Evolutionary conservation across 2,888 invertebrate genomes (phyloP).

Genomic region (Hydraecia micacea): DNA sequence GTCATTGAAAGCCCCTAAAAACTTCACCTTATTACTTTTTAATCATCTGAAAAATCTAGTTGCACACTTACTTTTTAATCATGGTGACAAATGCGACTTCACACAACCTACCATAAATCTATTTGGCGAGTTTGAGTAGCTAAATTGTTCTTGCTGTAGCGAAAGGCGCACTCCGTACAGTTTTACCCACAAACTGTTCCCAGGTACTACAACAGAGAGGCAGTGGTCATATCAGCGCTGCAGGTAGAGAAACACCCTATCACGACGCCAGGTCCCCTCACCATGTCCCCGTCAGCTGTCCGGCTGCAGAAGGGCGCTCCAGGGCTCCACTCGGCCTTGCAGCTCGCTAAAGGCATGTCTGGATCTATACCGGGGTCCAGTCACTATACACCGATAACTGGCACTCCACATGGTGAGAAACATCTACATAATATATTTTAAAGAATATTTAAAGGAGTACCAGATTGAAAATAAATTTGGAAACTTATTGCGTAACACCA

Average conservation of each 20-base stretch:
- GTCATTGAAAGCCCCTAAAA: background rate
- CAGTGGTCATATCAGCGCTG: conserved; percentile 97
- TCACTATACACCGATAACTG: conserved; percentile 93
- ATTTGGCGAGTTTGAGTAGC: conserved; percentile 15
- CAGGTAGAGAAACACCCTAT: conserved; percentile 98
- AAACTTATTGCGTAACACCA: too few relatives aligned
- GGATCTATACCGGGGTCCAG: conserved; percentile 88
- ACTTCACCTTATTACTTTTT: background rate
- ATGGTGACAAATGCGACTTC: conserved; percentile 7
- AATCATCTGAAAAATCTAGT: background rate
- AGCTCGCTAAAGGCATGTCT: conserved; percentile 88
- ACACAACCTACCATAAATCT: background rate
- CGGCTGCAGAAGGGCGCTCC: conserved; percentile 89
- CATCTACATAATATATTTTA: background rate
- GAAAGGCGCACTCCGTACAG: conserved; percentile 9
- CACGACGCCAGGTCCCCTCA: conserved; percentile 95
- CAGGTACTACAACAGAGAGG: conserved; percentile 97
- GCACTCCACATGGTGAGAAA: conserved; percentile 85
- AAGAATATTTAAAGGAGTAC: background rate
- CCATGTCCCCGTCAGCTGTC: conserved; percentile 92
- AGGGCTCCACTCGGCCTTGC: conserved; percentile 87
- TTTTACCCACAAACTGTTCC: background rate
- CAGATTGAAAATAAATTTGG: background rate
- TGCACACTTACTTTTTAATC: background rate
- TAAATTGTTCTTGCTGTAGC: conserved; percentile 26